phyloP scores from a whole-genome alignment of 1,140 invertebrate species.

The Drosophila melanica region DNA sequence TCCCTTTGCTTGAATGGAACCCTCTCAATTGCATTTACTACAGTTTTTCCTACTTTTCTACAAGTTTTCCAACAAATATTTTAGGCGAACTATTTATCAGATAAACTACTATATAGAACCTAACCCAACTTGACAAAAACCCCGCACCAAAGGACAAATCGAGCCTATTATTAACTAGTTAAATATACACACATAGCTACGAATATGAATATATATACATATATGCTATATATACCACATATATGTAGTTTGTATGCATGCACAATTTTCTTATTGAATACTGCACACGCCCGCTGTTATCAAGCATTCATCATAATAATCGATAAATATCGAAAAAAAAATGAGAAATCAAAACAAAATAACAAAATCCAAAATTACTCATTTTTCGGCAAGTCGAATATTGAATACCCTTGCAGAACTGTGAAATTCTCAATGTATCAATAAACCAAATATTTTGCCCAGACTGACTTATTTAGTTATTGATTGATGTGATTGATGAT shows the following conservation, averaged over 20 bases:
- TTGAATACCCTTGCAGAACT: conserved; percentile 2
- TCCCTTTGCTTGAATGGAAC: neutral
- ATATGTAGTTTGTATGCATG: neutral
- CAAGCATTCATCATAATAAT: conserved; percentile 35
- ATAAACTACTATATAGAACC: conserved; percentile 4
- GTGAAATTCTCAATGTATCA: neutral
- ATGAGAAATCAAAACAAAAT: neutral
- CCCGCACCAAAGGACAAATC: conserved; percentile 70
- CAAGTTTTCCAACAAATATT: conserved; percentile 23
- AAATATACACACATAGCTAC: conserved; percentile 4
- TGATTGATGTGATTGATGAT: neutral
- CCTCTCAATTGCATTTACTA: conserved; percentile 64
- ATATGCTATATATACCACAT: neutral
- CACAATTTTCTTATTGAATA: conserved; percentile 10
- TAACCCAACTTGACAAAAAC: conserved; percentile 27
- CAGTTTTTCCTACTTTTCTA: conserved; percentile 72
- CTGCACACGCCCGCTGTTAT: conserved; percentile 36
- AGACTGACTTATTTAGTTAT: no score
- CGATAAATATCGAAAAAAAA: conserved; percentile 28
- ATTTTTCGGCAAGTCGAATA: conserved; percentile 4
- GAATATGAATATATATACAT: neutral
- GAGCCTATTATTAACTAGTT: conserved; percentile 65
- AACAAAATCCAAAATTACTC: neutral
- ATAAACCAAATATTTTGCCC: neutral
- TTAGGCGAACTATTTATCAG: neutral